phyloP scores from a whole-genome alignment of 2,797 vertebrate genomes.

The Takifugu ocellatus region DNA sequence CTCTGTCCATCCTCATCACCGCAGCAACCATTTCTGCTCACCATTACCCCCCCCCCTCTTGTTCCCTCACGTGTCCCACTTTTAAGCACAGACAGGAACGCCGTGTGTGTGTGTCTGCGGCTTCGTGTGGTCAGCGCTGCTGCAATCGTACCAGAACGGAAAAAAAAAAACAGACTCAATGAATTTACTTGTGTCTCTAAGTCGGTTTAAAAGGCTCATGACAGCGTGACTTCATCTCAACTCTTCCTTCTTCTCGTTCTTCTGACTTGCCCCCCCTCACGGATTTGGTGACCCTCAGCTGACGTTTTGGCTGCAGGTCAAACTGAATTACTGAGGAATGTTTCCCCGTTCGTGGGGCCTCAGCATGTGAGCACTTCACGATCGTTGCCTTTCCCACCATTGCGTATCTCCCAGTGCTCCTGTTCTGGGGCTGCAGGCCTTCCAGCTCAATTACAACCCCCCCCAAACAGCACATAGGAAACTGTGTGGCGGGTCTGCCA shows the following conservation, averaged over 20 bases:
- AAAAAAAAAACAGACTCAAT: too few species aligned
- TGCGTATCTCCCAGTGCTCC: too few species aligned
- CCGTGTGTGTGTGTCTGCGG: too few species aligned
- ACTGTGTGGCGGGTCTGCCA: too few species aligned
- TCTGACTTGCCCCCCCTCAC: slow-evolving; percentile 34
- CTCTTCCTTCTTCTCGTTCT: slow-evolving; percentile 19
- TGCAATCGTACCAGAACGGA: too few species aligned
- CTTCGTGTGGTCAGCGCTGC: too few species aligned
- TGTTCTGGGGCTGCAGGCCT: too few species aligned
- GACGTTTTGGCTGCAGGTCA: slow-evolving; percentile 67
- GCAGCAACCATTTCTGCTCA: slow-evolving; percentile 27
- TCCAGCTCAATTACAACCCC: too few species aligned
- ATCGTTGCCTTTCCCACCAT: too few species aligned
- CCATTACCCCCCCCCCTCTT: neutral
- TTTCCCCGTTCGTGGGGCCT: slow-evolving; percentile 52
- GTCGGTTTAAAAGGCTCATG: too few species aligned
- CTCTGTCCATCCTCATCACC: slow-evolving; percentile 47
- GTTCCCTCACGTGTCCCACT: slow-evolving; percentile 27
- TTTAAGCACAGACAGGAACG: neutral
- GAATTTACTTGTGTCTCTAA: too few species aligned
- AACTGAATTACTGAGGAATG: slow-evolving; percentile 78
- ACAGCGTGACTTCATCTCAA: neutral
- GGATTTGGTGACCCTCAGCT: slow-evolving; percentile 54
- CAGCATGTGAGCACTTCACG: slow-evolving; percentile 57
- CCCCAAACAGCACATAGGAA: too few species aligned